Percentiles rank a stretch among this genome's conserved stretches.
These are phyloP conservation scores for Sula dactylatra DNA, from an alignment of 2,113 vertebrate species.

Conservation along the genomic window DNA sequence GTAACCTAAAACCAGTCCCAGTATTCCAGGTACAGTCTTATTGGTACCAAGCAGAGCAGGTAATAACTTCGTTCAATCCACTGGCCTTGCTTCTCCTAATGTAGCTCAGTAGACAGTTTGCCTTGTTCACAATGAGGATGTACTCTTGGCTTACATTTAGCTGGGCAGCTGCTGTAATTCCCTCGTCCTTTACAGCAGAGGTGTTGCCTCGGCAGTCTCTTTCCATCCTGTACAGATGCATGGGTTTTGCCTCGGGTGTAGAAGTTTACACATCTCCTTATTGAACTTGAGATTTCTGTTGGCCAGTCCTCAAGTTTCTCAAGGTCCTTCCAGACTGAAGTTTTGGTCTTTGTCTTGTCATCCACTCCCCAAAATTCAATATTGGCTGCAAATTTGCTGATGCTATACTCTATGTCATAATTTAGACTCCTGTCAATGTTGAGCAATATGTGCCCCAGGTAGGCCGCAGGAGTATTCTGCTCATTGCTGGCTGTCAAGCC, in stretches of 20 bases:
- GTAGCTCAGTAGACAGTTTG: not conserved
- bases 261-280: not conserved
- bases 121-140: not conserved
- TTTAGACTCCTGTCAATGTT: not conserved
- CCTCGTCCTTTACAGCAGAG: not conserved
- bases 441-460: not conserved
- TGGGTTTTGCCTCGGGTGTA: not conserved
- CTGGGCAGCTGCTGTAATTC: not conserved
- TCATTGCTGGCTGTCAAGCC: not conserved
- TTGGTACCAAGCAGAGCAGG: not conserved
- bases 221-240: not conserved
- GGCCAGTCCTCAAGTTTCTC: not conserved
- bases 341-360: not conserved
- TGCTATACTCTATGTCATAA: not conserved
- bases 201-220: not conserved
- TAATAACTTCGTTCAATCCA: not conserved
- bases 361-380: not conserved
- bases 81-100: not conserved
- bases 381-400: not conserved
- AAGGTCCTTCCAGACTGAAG: not conserved
- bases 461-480: not conserved
- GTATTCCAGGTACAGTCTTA: not conserved
- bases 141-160: not conserved
- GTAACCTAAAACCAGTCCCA: not conserved
- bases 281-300: not conserved